Conservation (phyloP, 2,113 vertebrate genomes). For the Dascyllus trimaculatus region DNA sequence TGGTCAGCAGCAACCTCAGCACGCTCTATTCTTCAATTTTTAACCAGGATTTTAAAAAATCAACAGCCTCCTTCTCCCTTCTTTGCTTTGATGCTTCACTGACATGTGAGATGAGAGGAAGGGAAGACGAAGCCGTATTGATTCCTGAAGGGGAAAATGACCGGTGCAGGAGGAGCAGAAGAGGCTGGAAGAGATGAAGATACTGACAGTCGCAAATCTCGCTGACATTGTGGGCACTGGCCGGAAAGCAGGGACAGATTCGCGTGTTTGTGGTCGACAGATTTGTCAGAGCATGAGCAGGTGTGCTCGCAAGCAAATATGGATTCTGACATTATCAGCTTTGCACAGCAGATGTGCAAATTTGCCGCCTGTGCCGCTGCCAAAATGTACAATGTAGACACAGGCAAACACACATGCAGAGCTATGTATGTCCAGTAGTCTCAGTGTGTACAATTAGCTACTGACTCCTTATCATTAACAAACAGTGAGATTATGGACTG, state of each 20-base stretch:
- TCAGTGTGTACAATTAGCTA: neutral
- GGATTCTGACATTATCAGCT: constrained; percentile 2
- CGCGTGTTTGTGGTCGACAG: constrained; percentile 38
- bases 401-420: neutral
- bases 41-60: constrained; percentile 17
- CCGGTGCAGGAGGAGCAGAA: too few relatives aligned
- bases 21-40: constrained; percentile 23
- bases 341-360: constrained; percentile 18
- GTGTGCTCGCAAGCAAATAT: constrained; percentile 25
- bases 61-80: neutral
- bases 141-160: neutral
- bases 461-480: too few relatives aligned
- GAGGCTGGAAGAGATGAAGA: neutral
- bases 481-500: too few relatives aligned
- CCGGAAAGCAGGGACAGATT: constrained; percentile 18
- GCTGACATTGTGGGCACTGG: neutral
- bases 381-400: neutral
- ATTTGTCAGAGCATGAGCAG: constrained; percentile 13
- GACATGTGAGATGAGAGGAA: neutral
- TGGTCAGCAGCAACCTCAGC: neutral
- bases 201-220: neutral
- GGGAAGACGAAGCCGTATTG: neutral
- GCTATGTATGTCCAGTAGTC: neutral
- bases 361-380: neutral
- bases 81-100: constrained; percentile 16